phyloP scores from a whole-genome alignment of 2,113 vertebrate genomes.

The Amblyornis subalaris region DNA sequence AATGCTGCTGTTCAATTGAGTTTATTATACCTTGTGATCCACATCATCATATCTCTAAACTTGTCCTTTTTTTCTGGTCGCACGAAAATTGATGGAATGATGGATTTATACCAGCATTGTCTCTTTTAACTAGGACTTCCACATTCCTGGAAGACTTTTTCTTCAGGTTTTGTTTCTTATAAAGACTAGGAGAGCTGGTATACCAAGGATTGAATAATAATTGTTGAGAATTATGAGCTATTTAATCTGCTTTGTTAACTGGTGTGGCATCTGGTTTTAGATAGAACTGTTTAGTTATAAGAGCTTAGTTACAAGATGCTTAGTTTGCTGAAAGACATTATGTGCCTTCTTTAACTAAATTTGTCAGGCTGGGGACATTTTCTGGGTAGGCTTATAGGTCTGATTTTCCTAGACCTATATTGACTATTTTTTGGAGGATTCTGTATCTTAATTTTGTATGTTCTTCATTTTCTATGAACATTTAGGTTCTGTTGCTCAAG shows the following conservation, averaged over 20 bases:
- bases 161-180: not conserved
- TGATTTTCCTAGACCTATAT: not conserved
- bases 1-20: not conserved
- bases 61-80: not conserved
- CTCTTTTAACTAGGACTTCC: not conserved
- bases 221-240: not conserved
- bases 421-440: not conserved
- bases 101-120: not conserved
- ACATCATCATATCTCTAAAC: not conserved
- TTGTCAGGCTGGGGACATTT: not conserved
- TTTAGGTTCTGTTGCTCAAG: not conserved
- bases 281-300: not conserved
- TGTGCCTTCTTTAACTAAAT: not conserved
- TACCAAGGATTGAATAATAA: not conserved
- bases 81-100: not conserved
- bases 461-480: not conserved
- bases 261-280: not conserved
- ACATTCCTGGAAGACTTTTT: not conserved
- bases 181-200: not conserved
- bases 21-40: not conserved
- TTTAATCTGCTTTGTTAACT: not conserved
- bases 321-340: not conserved
- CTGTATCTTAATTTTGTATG: not conserved
- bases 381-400: not conserved
- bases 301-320: not conserved